phyloP scores from a whole-genome alignment of 2,797 vertebrate species.

The Cyclura pinguis region DNA sequence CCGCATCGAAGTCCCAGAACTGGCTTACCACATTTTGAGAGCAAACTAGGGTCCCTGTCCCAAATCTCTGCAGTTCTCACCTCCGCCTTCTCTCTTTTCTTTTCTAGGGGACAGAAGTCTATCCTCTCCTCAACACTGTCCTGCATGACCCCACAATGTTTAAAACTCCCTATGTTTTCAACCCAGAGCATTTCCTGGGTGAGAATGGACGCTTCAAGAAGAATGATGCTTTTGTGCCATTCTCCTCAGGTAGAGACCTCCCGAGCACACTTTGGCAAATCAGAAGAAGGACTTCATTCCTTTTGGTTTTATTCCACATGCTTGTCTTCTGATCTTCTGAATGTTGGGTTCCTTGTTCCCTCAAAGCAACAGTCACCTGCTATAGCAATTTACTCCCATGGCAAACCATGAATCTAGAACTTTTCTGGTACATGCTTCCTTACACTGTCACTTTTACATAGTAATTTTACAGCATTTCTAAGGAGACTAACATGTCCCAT shows the following conservation, averaged over 20 bases:
- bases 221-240: constrained; percentile 64
- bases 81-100: not conserved
- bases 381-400: too few species aligned
- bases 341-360: not conserved
- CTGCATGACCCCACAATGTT: constrained; percentile 54
- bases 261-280: rapidly evolving
- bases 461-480: too few species aligned
- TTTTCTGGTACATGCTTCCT: too few species aligned
- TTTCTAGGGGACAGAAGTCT: constrained; percentile 61
- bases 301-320: too few species aligned
- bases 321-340: not conserved
- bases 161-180: constrained; percentile 43
- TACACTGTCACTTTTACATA: too few species aligned
- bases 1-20: too few species aligned
- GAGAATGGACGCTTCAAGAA: constrained; percentile 58
- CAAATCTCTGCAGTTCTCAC: not conserved
- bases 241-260: constrained; percentile 59
- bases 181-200: constrained; percentile 60
- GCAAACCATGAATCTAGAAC: too few species aligned
- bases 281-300: too few species aligned
- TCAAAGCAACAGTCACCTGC: not conserved
- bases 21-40: too few species aligned
- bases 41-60: too few species aligned
- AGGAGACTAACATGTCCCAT: too few species aligned
- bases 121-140: constrained; percentile 43